Evolutionary conservation across 2,797 vertebrate genomes (phyloP).

Genomic region (Morelia viridis): DNA sequence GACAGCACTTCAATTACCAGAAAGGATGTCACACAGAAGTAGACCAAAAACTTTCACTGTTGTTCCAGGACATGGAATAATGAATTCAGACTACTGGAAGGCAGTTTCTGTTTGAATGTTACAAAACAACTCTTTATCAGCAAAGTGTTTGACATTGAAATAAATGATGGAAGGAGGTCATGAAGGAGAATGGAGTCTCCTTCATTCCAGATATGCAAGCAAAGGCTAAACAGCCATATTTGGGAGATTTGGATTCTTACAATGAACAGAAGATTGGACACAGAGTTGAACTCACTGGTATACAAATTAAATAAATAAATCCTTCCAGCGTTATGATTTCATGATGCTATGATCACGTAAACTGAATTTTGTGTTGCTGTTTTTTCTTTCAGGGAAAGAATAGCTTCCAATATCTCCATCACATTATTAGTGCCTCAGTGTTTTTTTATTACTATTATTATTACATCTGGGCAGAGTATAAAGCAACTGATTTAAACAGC

Average conservation of each 20-base stretch:
- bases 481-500: background rate
- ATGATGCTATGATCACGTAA: background rate
- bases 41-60: background rate
- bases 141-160: background rate
- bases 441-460: background rate
- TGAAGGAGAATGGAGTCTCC: background rate
- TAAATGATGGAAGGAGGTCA: background rate
- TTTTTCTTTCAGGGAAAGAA: background rate
- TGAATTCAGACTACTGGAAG: background rate
- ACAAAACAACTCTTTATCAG: background rate
- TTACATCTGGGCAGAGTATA: accelerated
- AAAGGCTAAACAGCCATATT: background rate
- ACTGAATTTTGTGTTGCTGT: background rate
- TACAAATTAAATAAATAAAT: background rate
- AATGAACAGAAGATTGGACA: background rate
- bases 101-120: background rate
- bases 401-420: accelerated
- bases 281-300: background rate
- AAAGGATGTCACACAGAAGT: background rate
- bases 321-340: background rate
- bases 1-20: background rate
- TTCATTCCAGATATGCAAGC: background rate
- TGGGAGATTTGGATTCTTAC: background rate
- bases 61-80: background rate
- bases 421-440: accelerated